Conservation (phyloP, 2,888 invertebrate genomes). For the Neocrepidodera transversa region DNA sequence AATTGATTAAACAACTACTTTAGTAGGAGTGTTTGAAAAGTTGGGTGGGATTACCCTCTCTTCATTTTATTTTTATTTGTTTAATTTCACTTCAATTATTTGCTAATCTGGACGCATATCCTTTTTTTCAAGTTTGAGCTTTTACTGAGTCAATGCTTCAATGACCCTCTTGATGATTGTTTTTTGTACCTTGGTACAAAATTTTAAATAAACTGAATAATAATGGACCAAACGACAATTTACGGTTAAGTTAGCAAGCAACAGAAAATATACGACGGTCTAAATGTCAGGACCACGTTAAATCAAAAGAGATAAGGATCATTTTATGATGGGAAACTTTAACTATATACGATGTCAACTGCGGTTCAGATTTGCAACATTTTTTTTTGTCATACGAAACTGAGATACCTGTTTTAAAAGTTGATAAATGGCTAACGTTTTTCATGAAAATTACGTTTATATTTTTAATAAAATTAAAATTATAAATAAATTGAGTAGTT, state of each 20-base stretch:
- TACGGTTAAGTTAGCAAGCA: constrained; percentile 17
- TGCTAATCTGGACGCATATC: too few species aligned
- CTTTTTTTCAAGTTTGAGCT: too few species aligned
- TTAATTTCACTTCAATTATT: too few species aligned
- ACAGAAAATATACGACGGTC: constrained; percentile 37
- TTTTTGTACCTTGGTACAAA: too few species aligned
- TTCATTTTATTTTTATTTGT: too few species aligned
- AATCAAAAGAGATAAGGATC: constrained; percentile 33
- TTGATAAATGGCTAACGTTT: constrained; percentile 13
- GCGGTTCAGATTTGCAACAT: constrained; percentile 21
- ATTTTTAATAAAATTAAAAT: neutral
- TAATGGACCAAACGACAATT: constrained; percentile 28
- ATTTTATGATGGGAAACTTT: constrained; percentile 31
- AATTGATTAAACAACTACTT: too few species aligned
- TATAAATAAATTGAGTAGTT: neutral
- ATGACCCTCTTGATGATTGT: too few species aligned
- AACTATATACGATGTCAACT: constrained; percentile 24
- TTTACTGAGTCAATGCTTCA: too few species aligned
- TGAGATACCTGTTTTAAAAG: neutral
- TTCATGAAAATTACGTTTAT: neutral
- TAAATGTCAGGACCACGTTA: constrained; percentile 38
- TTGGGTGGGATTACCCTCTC: too few species aligned
- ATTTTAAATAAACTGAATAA: neutral
- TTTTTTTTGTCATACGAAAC: constrained; percentile 18
- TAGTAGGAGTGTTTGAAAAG: too few species aligned